These are phyloP conservation scores for Hydrozoanthus tunicans DNA, from an alignment of 64 coral and sea anemone species.

Conservation along the genomic window DNA sequence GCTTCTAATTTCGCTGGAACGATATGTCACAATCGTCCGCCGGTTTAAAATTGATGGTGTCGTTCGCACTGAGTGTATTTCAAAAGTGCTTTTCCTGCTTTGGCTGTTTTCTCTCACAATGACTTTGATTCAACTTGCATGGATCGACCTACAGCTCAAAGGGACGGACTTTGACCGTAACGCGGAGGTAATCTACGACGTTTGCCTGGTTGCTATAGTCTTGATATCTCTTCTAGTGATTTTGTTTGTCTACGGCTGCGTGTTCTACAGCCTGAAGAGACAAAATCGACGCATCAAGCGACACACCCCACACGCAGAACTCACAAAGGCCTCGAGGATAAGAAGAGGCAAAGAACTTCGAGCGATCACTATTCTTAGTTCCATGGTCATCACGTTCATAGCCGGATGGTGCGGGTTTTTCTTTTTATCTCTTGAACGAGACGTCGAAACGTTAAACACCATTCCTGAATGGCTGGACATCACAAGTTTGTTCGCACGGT, in stretches of 20 bases:
- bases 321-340: background rate
- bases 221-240: background rate
- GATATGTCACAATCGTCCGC: slow-evolving; percentile 26
- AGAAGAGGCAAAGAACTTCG: slow-evolving; percentile 18
- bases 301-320: slow-evolving; percentile 14
- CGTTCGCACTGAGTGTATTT: background rate
- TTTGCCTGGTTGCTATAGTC: background rate
- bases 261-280: slow-evolving; percentile 14
- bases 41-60: slow-evolving; percentile 26
- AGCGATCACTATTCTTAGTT: slow-evolving; percentile 24
- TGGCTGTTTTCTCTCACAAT: slow-evolving; percentile 30
- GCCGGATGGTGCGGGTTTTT: slow-evolving; percentile 33
- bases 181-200: background rate
- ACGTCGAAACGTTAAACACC: background rate
- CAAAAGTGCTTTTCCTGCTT: slow-evolving; percentile 19
- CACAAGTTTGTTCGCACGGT: slow-evolving; percentile 15
- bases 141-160: background rate
- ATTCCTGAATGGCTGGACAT: slow-evolving; percentile 16
- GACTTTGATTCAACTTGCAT: slow-evolving; percentile 5
- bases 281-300: slow-evolving; percentile 29
- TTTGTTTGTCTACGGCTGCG: slow-evolving; percentile 9
- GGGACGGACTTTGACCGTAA: background rate
- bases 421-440: background rate
- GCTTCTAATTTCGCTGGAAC: slow-evolving; percentile 32
- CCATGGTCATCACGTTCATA: slow-evolving; percentile 21